phyloP scores from a whole-genome alignment of 64 coral and sea anemone genomes.

The Hydrozoanthus tunicans region DNA sequence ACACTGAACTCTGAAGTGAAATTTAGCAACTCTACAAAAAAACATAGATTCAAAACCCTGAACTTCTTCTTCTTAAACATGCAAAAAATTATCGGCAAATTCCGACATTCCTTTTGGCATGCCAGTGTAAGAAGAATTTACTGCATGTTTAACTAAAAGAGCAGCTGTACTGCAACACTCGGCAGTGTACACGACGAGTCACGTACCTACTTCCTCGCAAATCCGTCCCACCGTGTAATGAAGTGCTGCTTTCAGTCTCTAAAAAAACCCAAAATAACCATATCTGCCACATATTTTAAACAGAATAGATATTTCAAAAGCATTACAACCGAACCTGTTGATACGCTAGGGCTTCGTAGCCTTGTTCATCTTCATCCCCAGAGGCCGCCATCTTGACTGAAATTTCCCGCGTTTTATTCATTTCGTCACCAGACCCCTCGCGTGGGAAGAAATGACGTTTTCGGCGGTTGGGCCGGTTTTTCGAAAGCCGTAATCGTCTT shows the following conservation, averaged over 20 bases:
- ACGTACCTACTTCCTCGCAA: slow-evolving; percentile 78
- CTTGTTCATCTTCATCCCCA: slow-evolving; percentile 69
- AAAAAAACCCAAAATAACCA: neutral
- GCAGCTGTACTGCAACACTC: no score
- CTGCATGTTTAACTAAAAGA: no score
- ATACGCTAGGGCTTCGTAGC: slow-evolving; percentile 80
- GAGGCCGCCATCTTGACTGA: slow-evolving; percentile 75
- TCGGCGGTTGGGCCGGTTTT: no score
- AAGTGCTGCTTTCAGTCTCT: slow-evolving; percentile 86
- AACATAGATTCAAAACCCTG: no score
- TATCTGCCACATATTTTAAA: neutral
- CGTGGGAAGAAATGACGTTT: neutral
- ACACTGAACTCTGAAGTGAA: no score
- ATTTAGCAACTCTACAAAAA: no score
- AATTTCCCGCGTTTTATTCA: slow-evolving; percentile 49
- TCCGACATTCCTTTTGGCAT: no score
- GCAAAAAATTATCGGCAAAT: no score
- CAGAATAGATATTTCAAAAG: slow-evolving; percentile 6
- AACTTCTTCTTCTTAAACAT: no score
- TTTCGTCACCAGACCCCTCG: neutral
- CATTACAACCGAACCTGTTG: slow-evolving; percentile 70
- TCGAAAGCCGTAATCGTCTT: no score
- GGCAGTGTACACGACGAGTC: no score
- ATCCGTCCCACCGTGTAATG: slow-evolving; percentile 86
- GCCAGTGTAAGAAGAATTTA: no score